Percentiles rank a stretch among this genome's conserved stretches.
phyloP scores from a whole-genome alignment of 2,888 invertebrate species.

The Drosophila borealis region DNA sequence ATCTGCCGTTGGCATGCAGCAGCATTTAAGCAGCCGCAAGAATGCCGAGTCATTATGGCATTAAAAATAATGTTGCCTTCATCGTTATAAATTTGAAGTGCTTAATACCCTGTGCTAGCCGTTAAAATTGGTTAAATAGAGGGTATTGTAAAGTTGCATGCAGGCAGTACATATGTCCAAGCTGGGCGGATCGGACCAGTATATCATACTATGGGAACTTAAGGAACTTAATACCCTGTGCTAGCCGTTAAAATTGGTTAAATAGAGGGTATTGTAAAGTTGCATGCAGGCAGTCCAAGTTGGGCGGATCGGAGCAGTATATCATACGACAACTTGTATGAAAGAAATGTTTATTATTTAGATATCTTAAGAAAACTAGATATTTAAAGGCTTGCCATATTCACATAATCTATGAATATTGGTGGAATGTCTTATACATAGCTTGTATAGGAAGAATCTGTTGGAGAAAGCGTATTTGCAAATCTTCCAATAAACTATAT shows the following conservation, averaged over 20 bases:
- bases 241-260: not conserved
- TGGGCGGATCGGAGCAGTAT: not conserved
- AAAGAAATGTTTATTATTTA: too few relatives aligned
- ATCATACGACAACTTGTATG: too few relatives aligned
- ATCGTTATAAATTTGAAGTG: not conserved
- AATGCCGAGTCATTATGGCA: constrained; percentile 13
- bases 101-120: not conserved
- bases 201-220: not conserved
- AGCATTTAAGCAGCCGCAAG: constrained; percentile 4
- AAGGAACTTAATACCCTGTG: not conserved
- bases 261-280: not conserved
- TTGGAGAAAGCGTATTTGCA: too few relatives aligned
- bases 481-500: too few relatives aligned
- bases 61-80: constrained; percentile 14
- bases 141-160: not conserved
- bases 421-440: too few relatives aligned
- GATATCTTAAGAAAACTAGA: too few relatives aligned
- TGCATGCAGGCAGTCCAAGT: not conserved
- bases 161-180: too few relatives aligned
- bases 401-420: too few relatives aligned
- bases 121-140: not conserved
- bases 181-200: not conserved
- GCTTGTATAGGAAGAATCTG: too few relatives aligned
- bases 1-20: constrained; percentile 8
- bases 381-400: too few relatives aligned